Conservation (phyloP, 2,113 vertebrate species). For the Thunnus thynnus region DNA sequence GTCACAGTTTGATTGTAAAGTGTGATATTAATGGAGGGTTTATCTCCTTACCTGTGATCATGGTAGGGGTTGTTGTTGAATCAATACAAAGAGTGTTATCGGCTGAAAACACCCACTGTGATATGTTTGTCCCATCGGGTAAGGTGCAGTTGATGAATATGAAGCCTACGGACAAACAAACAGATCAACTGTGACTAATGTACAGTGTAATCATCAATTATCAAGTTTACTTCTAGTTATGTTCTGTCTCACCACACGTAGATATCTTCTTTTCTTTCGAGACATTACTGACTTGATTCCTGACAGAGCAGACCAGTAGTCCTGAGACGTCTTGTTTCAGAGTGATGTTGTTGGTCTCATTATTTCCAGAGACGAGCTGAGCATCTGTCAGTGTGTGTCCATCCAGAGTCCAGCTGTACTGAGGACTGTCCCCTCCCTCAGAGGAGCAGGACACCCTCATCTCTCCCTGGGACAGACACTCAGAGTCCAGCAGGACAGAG, state of each 20-base stretch:
- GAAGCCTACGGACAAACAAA: slow-evolving; percentile 3
- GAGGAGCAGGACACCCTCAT: slow-evolving; percentile 61
- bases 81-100: slow-evolving; percentile 41
- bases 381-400: slow-evolving; percentile 23
- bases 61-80: too few relatives aligned
- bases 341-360: slow-evolving; percentile 35
- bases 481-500: slow-evolving; percentile 36
- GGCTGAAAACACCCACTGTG: slow-evolving; percentile 54
- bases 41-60: neutral
- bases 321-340: slow-evolving; percentile 65
- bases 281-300: slow-evolving; percentile 56
- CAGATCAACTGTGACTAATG: neutral
- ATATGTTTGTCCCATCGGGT: slow-evolving; percentile 54
- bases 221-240: too few relatives aligned
- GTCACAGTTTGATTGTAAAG: slow-evolving; percentile 6
- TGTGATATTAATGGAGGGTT: slow-evolving; percentile 28
- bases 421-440: slow-evolving; percentile 58
- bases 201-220: too few relatives aligned
- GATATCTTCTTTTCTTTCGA: fast-evolving
- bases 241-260: slow-evolving; percentile 67
- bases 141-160: slow-evolving; percentile 58
- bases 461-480: slow-evolving; percentile 65
- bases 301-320: slow-evolving; percentile 60
- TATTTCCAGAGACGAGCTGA: slow-evolving; percentile 38
- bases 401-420: slow-evolving; percentile 71